A percentile compares a stretch with the other conserved stretches of the same genome.
These are phyloP conservation scores for Platyrinchus mystaceus DNA, from an alignment of 2,797 vertebrate species.

Conservation along the genomic window DNA sequence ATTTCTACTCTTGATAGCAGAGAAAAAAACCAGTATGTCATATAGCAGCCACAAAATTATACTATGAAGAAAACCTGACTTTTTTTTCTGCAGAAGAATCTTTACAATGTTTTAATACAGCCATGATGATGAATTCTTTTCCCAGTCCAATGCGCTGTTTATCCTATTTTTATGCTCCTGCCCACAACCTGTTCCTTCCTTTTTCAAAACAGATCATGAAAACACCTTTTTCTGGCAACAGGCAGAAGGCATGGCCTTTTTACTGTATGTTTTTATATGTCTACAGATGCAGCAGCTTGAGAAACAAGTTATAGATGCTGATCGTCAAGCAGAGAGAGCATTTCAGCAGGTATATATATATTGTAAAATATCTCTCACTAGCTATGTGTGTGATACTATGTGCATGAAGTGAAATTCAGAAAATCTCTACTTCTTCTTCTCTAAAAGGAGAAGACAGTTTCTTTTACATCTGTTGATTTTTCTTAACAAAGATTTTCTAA, in stretches of 20 bases:
- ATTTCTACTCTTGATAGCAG: neutral
- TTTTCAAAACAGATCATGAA: neutral
- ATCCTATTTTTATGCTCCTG: neutral
- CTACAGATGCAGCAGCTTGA: slow-evolving; percentile 94
- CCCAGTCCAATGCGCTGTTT: neutral
- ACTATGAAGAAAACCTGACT: neutral
- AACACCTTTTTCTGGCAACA: neutral
- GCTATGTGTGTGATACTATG: neutral
- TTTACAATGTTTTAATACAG: neutral
- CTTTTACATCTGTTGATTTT: neutral
- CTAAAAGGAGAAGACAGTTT: neutral
- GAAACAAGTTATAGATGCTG: slow-evolving; percentile 90
- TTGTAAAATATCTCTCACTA: neutral
- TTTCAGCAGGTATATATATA: slow-evolving; percentile 86
- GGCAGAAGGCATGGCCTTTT: neutral
- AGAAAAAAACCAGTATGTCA: neutral
- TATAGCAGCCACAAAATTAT: neutral
- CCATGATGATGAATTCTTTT: neutral
- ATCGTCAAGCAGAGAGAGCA: slow-evolving; percentile 88
- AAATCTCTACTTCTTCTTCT: neutral
- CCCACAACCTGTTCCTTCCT: neutral
- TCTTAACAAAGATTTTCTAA: neutral
- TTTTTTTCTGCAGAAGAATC: neutral
- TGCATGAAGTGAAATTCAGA: neutral
- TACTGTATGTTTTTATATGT: neutral